A percentile compares a stretch with the other conserved stretches of the same genome.
phyloP scores from a whole-genome alignment of 2,888 invertebrate genomes.

The Arctia plantaginis region DNA sequence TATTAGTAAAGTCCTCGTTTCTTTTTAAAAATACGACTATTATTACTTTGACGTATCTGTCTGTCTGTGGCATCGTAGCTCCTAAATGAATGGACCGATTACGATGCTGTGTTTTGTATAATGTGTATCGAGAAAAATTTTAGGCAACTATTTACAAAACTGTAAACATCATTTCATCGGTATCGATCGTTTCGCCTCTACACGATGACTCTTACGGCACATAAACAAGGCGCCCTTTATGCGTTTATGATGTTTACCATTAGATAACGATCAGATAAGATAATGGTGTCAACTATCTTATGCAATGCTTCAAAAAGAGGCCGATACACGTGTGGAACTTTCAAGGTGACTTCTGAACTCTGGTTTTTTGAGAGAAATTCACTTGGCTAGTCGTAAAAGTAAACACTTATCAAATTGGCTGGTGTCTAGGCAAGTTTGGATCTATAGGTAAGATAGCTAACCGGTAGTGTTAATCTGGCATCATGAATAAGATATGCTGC shows the following conservation, averaged over 20 bases:
- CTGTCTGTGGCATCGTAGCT: no score
- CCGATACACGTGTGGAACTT: neutral
- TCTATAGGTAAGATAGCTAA: no score
- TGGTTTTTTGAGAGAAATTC: no score
- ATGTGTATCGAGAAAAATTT: no score
- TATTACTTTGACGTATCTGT: no score
- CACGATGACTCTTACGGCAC: neutral
- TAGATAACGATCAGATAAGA: no score
- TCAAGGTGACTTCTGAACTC: neutral
- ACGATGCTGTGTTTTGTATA: neutral
- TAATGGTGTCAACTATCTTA: neutral
- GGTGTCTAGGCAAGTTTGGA: neutral
- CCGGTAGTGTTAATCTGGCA: neutral
- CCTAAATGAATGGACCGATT: neutral
- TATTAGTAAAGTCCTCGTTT: neutral
- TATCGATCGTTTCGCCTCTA: neutral
- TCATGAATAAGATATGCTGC: neutral
- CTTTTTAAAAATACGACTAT: neutral
- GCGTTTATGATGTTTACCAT: neutral
- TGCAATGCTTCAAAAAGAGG: neutral
- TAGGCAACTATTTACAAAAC: no score
- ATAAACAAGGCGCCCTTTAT: neutral
- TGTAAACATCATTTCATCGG: no score
- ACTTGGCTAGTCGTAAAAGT: no score
- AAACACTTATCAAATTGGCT: neutral